Percentiles rank a stretch among this genome's conserved stretches.
Conservation (phyloP, 2,113 vertebrate species). For the Danionella cerebrum region DNA sequence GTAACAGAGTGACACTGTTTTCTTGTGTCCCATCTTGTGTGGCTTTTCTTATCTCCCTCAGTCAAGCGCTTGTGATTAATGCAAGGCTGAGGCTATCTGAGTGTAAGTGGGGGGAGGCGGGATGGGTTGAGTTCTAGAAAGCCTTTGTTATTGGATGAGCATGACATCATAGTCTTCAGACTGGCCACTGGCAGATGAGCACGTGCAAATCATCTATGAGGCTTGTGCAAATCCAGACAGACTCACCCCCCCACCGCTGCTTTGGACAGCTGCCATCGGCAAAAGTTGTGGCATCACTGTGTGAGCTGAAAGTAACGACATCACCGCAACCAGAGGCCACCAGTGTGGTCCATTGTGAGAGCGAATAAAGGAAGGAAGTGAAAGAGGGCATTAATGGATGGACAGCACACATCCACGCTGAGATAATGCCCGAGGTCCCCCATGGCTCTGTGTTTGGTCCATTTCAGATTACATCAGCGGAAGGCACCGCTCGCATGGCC, state of each 20-base stretch:
- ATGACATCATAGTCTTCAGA: slow-evolving; percentile 73
- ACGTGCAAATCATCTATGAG: slow-evolving; percentile 59
- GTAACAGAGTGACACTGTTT: slow-evolving; percentile 3
- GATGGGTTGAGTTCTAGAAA: slow-evolving; percentile 50
- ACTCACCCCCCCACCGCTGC: slow-evolving; percentile 39
- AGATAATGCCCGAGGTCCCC: slow-evolving; percentile 57
- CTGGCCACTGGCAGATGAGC: slow-evolving; percentile 61
- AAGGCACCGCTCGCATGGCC: slow-evolving; percentile 20
- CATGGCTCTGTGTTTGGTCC: slow-evolving; percentile 30
- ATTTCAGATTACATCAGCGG: slow-evolving; percentile 26
- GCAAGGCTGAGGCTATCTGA: slow-evolving; percentile 73
- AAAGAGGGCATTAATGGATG: slow-evolving; percentile 56
- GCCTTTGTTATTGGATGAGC: slow-evolving; percentile 70
- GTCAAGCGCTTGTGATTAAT: slow-evolving; percentile 77
- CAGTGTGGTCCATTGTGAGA: slow-evolving; percentile 62
- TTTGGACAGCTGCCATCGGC: slow-evolving; percentile 53
- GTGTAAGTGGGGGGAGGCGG: slow-evolving; percentile 48
- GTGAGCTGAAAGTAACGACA: slow-evolving; percentile 35
- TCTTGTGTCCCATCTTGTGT: slow-evolving; percentile 34
- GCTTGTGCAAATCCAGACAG: slow-evolving; percentile 44
- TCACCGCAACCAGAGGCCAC: slow-evolving; percentile 60
- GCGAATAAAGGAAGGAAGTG: slow-evolving; percentile 61
- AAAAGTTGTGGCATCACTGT: slow-evolving; percentile 42
- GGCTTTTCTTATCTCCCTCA: slow-evolving; percentile 53
- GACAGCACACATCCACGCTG: slow-evolving; percentile 45